Evolutionary conservation across 2,888 invertebrate genomes (phyloP), one percentile per base, ranked within the genome.

Genomic region (Diaprepes abbreviatus): DNA sequence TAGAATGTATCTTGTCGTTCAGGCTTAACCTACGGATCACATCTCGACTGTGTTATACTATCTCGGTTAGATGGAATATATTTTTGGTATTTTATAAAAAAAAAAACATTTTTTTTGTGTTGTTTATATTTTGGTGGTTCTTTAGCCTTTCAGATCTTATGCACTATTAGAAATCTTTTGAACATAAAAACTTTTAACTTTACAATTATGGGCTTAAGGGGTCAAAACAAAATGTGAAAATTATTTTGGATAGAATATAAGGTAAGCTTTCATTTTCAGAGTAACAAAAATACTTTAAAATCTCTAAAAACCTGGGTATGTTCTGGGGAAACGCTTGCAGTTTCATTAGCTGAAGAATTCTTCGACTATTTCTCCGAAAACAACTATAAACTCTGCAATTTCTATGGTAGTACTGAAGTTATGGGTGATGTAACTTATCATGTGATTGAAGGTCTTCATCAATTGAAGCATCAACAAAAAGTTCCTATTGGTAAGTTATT

Each of bases 351-450:
- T 0, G 84, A 88, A 36, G 89, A 92, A 76, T 96, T 95, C 85
- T 94, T 94, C 82, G 86, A 88, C 33, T 89, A 90, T 73, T 94
- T 94, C 73, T 86, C 88, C n/a, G 87, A 87, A 63, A 87, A 88
- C 7, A 83, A 85, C 5, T 90, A 91, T 71, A 86, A 87, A 12
- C 84, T 96, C 38, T 94, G 93, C 59, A 96, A 96, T 81, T 95
- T 95, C 80, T 96, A 95, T 78, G 96, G 96, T 0, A 94, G 95
- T 74, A 95, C 96, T 0, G 96, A 96, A 82, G 91, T 95, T 0
- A 95, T 95, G 92, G 96, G 94, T 0, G 96, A 95, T 80, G 94
- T 96, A 1, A 94, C 95, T 0, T 95, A 89, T 78, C 90, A 92
- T 75, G 86, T 91, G 0, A 86, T 95, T 76, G 88, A 88, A 66